Conservation (phyloP, 2,888 invertebrate genomes). For the Dastarcus helophoroides region DNA sequence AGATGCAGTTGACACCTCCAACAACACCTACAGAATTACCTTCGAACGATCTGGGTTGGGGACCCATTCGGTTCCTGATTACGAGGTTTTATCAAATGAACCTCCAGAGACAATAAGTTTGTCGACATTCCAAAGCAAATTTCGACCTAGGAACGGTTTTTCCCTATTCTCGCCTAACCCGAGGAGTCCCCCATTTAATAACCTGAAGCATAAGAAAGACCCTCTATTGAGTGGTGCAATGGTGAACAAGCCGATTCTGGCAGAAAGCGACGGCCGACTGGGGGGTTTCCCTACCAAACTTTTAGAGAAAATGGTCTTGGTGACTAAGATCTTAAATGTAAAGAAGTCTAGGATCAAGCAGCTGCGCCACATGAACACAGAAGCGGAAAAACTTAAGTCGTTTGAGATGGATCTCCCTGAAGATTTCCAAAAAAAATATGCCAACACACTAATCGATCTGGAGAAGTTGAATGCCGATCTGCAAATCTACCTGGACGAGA, state of each 20-base stretch:
- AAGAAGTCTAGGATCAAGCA: conserved; percentile 73
- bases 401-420: conserved; percentile 67
- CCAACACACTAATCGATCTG: conserved; percentile 74
- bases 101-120: conserved; percentile 83
- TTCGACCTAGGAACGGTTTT: conserved; percentile 55
- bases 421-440: conserved; percentile 87
- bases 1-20: conserved; percentile 90
- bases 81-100: conserved; percentile 90
- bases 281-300: conserved; percentile 79
- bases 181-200: conserved; percentile 32
- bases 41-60: conserved; percentile 88
- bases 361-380: conserved; percentile 76
- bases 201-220: conserved; percentile 47
- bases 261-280: conserved; percentile 41
- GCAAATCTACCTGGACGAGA: conserved; percentile 72
- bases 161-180: conserved; percentile 44
- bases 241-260: conserved; percentile 25
- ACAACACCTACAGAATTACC: conserved; percentile 87
- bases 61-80: conserved; percentile 92
- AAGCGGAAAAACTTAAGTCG: conserved; percentile 78
- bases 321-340: conserved; percentile 72
- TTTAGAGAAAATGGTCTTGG: conserved; percentile 74
- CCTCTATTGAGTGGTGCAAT: conserved; percentile 52
- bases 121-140: conserved; percentile 70
- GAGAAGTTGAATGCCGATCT: conserved; percentile 85